Evolutionary conservation across 2,888 invertebrate species (phyloP).

Genomic region (Sipha maydis): DNA sequence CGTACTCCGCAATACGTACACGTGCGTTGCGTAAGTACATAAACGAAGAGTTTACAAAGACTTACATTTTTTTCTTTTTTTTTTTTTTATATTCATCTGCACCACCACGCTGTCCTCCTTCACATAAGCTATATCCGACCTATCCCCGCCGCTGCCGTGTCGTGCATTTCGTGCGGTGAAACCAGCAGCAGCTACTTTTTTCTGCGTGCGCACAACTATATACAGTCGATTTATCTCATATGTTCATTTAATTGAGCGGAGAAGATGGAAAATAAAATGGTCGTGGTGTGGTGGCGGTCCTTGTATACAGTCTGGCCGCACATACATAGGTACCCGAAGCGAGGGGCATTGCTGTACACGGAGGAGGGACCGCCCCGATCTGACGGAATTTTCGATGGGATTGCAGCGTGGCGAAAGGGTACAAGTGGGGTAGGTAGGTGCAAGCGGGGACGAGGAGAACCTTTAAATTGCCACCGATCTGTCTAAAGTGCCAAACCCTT

Average conservation of each 20-base stretch:
- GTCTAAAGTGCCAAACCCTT: slow-evolving; percentile 62
- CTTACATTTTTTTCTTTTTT: too few species aligned
- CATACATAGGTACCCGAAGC: not conserved
- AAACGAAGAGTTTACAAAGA: too few species aligned
- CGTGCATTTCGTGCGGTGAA: not conserved
- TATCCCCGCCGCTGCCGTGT: not conserved
- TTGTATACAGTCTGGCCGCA: not conserved
- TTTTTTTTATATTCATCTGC: too few species aligned
- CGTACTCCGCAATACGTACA: not conserved
- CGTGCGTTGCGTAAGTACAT: not conserved
- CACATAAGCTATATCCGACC: not conserved
- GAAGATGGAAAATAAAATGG: slow-evolving; percentile 32
- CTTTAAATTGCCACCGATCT: slow-evolving; percentile 62
- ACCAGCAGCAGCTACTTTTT: not conserved
- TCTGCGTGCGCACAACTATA: not conserved
- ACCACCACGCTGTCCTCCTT: not conserved
- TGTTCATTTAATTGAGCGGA: slow-evolving; percentile 49
- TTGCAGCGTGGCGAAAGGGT: not conserved
- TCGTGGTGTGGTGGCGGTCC: not conserved
- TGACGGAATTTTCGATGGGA: too few species aligned
- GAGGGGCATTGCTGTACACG: not conserved
- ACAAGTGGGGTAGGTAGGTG: not conserved
- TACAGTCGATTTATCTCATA: slow-evolving; percentile 39
- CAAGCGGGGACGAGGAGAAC: not conserved
- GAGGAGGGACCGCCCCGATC: too few species aligned